Base-by-base conservation (phyloP, 2,888 invertebrate species). In the Meloe dianella region DNA sequence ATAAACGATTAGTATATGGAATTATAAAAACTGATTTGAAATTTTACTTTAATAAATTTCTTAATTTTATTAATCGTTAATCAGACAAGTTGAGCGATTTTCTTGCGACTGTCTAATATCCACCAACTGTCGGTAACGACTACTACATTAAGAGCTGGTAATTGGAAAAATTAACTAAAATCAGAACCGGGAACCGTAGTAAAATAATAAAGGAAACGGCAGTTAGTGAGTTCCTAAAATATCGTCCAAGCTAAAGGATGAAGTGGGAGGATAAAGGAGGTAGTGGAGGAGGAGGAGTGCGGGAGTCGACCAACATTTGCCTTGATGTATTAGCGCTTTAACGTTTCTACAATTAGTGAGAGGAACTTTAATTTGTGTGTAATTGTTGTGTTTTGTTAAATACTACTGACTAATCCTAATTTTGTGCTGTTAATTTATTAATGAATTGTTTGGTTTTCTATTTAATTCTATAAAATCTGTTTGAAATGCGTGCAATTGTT, bases 71-170 rank as follows among this genome's bases (percentile, higher is more conserved):
- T 75, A 75, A 73, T 73, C 71, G 72, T 70, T 71, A 64, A 71
- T 67, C 69, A 54, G 22, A 20, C 12, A 9, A 54, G 47, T 38
- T n/a, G 38, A 47, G 47, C 47, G 20, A 72, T 69, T 67, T 60
- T 59, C 63, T 64, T 65, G n/a, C 60, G 70, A 70, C 71, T 75
- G 66, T 66, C 70, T 74, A 77, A 78, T 76, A 78, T 74, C 76
- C 76, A 75, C 73, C 80, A 76, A 79, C 76, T 79, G 80, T 78
- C 78, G 68, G 73, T 79, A 78, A 79, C 76, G 79, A 76, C 78
- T 73, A 76, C 78, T 73, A 71, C 74, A 76, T 76, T 77, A 74
- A 72, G 74, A 75, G 74, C 72, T 74, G 75, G 76, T 77, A 77
- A 79, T 78, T 79, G 77, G 76, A 79, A 78, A 79, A 79, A 77